A percentile compares a stretch with the other conserved stretches of the same genome.
Evolutionary conservation across 2,113 vertebrate genomes (phyloP).

Genomic region (Uropsilus gracilis): DNA sequence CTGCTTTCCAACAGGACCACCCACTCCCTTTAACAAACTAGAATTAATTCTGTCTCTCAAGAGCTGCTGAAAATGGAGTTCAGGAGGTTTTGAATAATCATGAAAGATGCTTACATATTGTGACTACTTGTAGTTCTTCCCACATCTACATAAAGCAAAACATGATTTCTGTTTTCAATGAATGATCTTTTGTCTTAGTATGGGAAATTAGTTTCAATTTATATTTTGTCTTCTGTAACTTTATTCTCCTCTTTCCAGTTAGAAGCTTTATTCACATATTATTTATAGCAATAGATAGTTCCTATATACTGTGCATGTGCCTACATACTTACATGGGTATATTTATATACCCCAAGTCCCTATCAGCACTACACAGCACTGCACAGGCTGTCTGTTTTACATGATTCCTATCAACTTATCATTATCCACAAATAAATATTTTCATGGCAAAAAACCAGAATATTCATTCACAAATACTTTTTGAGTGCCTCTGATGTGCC

Average conservation of each 20-base stretch:
- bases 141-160: constrained; percentile 23
- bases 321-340: neutral
- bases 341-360: no score
- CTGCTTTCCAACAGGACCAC: constrained; percentile 44
- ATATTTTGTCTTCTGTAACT: neutral
- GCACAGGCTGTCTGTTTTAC: neutral
- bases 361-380: neutral
- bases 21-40: constrained; percentile 41
- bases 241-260: neutral
- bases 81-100: constrained; percentile 35
- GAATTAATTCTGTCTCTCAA: neutral
- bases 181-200: constrained; percentile 4
- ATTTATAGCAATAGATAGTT: neutral
- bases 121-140: neutral
- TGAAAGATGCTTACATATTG: neutral
- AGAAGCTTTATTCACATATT: neutral
- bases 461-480: neutral
- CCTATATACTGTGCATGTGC: neutral
- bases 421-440: neutral
- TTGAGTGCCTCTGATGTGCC: neutral
- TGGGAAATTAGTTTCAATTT: constrained; percentile 17
- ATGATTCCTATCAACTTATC: neutral
- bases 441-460: neutral
- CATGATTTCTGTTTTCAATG: neutral
- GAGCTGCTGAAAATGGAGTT: constrained; percentile 14